Base-by-base conservation (phyloP, 2,888 invertebrate species). In the Drosophila barbarae region DNA sequence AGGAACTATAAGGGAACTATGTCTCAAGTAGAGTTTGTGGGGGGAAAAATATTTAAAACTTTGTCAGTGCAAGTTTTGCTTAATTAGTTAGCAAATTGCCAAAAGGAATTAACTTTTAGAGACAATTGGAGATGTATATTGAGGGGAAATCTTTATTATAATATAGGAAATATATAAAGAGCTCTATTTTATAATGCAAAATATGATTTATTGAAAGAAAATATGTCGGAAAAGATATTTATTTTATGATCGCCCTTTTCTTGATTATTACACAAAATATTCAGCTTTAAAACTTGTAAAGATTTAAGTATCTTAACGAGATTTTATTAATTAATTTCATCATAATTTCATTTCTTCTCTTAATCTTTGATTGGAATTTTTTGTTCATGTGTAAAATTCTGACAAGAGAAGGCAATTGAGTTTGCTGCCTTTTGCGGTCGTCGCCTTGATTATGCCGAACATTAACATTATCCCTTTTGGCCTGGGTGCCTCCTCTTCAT, bases 391-490 rank as follows among this genome's bases (percentile, higher is more conserved):
- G 58, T 42, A 67, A 8, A n/a, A n/a, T 12, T n/a, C 32, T 2
- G 56, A 35, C 41, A 32, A 7, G 23, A 49, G 46, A 44, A 57
- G 73, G 71, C 71, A 74, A 76, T 76, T 71, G 71, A 58, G 41
- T 55, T 64, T 34, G 50, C 42, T 58, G 49, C 36, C 53, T 66
- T 65, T 65, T 65, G 66, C 41, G 65, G 66, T 50, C 44, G 42
- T 55, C 36, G 64, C 38, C 56, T 71, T 71, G 77, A 76, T 77
- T 69, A 69, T 65, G 76, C 54, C 30, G 38, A 65, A 66, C 68
- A 67, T 80, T 77, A 77, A 68, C 71, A 67, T 69, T 69, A 76
- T 79, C 68, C 79, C 83, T 79, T 74, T 74, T 78, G 69, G 74
- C 72, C 67, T 74, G 57, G 36, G 38, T 38, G 15, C 34, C 8